Conservation (phyloP, 1,140 invertebrate species). For the Lanistes nyassanus region DNA sequence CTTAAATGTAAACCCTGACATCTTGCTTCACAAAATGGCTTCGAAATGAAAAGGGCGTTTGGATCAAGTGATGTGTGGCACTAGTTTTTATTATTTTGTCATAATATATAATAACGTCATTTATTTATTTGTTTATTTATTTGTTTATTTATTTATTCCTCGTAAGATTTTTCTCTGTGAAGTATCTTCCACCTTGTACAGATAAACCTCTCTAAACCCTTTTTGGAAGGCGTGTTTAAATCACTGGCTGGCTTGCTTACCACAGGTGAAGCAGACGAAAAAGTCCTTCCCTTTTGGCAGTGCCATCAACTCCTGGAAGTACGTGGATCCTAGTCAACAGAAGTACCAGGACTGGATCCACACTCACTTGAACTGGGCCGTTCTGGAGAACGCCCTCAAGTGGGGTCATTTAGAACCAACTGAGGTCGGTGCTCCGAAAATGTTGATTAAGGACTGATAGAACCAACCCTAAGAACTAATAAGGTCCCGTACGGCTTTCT, state of each 20-base stretch:
- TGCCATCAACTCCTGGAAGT: not conserved
- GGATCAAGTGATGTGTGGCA: too few species aligned
- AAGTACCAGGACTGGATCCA: slow-evolving; percentile 22
- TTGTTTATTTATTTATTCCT: too few species aligned
- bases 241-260: not conserved
- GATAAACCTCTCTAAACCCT: too few species aligned
- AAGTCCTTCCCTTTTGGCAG: slow-evolving; percentile 8
- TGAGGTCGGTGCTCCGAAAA: slow-evolving; percentile 11
- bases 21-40: not conserved
- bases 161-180: too few species aligned
- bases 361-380: slow-evolving; percentile 26
- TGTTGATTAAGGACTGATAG: too few species aligned
- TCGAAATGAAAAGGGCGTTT: too few species aligned
- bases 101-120: too few species aligned
- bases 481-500: too few species aligned
- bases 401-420: slow-evolving; percentile 8
- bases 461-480: too few species aligned
- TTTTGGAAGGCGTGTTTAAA: too few species aligned
- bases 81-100: too few species aligned
- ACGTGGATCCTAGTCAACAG: not conserved
- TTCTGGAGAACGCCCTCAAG: slow-evolving; percentile 22
- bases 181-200: not conserved
- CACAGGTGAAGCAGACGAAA: not conserved
- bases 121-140: not conserved
- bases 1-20: not conserved